A percentile compares a stretch with the other conserved stretches of the same genome.
phyloP scores from a whole-genome alignment of 2,113 vertebrate genomes.

The Ptychochromis oligacanthus region DNA sequence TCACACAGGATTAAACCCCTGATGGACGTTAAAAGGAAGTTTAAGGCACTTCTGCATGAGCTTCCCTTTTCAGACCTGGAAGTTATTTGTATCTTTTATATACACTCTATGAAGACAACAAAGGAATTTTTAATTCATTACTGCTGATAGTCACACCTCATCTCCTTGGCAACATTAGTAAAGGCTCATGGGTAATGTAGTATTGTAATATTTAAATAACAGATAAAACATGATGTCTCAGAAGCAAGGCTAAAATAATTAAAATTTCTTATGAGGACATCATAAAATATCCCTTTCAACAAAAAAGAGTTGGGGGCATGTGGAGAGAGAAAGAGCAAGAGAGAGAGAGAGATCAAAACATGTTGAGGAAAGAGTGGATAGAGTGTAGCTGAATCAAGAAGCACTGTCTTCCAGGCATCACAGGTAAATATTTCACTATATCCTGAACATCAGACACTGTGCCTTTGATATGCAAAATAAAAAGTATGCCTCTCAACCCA shows the following conservation, averaged over 20 bases:
- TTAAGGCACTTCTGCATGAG: not conserved
- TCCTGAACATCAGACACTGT: constrained; percentile 49
- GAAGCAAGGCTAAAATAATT: not conserved
- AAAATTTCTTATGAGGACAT: constrained; percentile 8
- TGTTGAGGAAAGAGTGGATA: not conserved
- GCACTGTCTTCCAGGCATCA: constrained; percentile 47
- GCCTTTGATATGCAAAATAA: constrained; percentile 64
- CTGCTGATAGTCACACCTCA: not conserved
- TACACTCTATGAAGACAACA: not conserved
- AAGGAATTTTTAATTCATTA: not conserved
- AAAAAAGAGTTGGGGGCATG: not conserved
- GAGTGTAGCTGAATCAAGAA: not conserved
- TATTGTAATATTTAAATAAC: not conserved
- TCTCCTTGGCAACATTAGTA: not conserved
- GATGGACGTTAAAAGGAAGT: not conserved
- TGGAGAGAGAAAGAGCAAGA: not conserved
- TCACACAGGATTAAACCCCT: not conserved
- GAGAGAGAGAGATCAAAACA: constrained; percentile 5
- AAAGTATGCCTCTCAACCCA: constrained; percentile 39
- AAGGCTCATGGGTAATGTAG: constrained; percentile 1
- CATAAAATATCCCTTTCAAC: constrained; percentile 19
- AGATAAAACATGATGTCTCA: not conserved
- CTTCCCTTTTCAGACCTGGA: not conserved
- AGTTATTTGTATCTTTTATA: not conserved
- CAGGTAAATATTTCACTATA: constrained; percentile 59